Evolutionary conservation across 2,797 vertebrate genomes (phyloP), one percentile per base, ranked within the genome.

Genomic region (Adelosebastes latens): DNA sequence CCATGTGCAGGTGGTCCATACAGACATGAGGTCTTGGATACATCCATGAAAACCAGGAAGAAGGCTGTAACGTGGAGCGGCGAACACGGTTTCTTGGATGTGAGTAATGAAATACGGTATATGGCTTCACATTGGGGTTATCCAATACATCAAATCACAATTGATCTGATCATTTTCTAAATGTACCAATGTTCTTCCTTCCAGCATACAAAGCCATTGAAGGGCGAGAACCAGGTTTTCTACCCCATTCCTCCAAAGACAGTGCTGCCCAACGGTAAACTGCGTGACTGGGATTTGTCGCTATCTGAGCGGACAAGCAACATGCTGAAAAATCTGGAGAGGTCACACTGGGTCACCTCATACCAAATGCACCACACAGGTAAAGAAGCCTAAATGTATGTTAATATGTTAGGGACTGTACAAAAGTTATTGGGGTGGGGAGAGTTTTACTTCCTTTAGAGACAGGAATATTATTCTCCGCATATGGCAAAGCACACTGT

Each of bases 341-440:
- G 72, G 72, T 81, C 91, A 5, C 95, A 94, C 2, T 96, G 96
- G 96, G 36, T 96, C 72, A 96, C 94, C 55, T 94, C 95, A 1
- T 96, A 97, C 55, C 91, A 91, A 61, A 85, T 86, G 75, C 79
- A 96, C 67, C 97, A 96, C 82, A 96, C 95, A 94, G 96, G 95
- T 96, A 75, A 58, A 10, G 59, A 76, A 42, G 18, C 13, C 32
- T 34, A 8, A 71, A 46, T 0, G 4, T 60, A 72, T 20, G 20
- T 71, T 18, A 11, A 22, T n/a, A 53, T 46, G 14, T 13, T 46
- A 12, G 24, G 3, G 10, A 58, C 14, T 42, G 6, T 8, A n/a
- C 14, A 36, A 20, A 42, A 42, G 39, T 14, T 42, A 42, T 42
- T 42, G 39, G 39, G 14, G 14, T 0, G 14, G 14, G 18, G 14